Evolutionary conservation across 2,888 invertebrate species (phyloP).

Genomic region (Synanthedon andrenaeformis): DNA sequence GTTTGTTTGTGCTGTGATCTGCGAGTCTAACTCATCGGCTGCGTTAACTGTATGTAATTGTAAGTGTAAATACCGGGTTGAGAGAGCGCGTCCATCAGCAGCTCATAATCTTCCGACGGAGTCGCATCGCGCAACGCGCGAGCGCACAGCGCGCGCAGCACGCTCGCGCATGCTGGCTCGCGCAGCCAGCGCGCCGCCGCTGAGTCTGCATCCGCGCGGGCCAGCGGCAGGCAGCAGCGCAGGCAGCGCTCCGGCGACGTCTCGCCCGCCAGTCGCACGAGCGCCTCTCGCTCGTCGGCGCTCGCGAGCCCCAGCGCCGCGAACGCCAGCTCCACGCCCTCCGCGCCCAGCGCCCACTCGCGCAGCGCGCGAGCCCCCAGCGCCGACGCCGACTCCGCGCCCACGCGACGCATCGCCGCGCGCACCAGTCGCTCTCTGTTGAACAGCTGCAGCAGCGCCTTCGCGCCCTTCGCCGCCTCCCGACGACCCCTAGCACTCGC

Average conservation of each 20-base stretch:
- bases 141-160: constrained; percentile 13
- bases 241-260: constrained; percentile 25
- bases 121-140: constrained; percentile 10
- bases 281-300: constrained; percentile 60
- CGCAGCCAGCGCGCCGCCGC: constrained; percentile 45
- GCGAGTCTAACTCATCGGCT: too few species aligned
- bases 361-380: constrained; percentile 17
- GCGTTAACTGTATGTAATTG: too few species aligned
- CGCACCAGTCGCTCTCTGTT: constrained; percentile 6
- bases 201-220: constrained; percentile 39
- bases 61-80: too few species aligned
- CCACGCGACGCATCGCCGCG: constrained; percentile 43
- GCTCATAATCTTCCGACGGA: constrained; percentile 1
- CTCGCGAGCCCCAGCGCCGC: constrained; percentile 67
- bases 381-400: constrained; percentile 26
- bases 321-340: constrained; percentile 74
- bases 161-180: constrained; percentile 21
- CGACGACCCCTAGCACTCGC: neutral
- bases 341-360: constrained; percentile 20
- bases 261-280: constrained; percentile 33
- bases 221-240: constrained; percentile 40
- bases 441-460: neutral
- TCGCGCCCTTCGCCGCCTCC: neutral
- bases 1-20: too few species aligned
- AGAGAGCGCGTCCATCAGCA: neutral